Conservation (phyloP, 2,113 vertebrate genomes). For the Lota lota region DNA sequence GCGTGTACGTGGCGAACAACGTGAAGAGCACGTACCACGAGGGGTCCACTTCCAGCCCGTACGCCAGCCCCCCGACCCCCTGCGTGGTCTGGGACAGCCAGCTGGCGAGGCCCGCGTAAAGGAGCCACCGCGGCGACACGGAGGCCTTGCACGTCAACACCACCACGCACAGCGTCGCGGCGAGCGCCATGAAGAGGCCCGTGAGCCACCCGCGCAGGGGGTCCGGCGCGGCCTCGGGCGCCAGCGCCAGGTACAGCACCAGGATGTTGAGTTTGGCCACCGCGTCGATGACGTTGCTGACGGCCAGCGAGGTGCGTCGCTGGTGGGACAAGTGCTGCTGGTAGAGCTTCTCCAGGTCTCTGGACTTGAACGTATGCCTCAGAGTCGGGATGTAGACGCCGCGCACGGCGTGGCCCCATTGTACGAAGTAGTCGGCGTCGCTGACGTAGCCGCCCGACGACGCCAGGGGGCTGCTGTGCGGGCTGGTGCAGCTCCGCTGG, state of each 20-base stretch:
- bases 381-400: slow-evolving; percentile 69
- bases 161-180: slow-evolving; percentile 52
- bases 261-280: slow-evolving; percentile 69
- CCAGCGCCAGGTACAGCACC: slow-evolving; percentile 65
- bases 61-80: slow-evolving; percentile 66
- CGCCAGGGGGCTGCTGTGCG: slow-evolving; percentile 10
- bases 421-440: slow-evolving; percentile 71
- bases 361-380: slow-evolving; percentile 73
- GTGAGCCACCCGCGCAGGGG: slow-evolving; percentile 56
- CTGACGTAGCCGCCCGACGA: slow-evolving; percentile 40
- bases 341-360: slow-evolving; percentile 73
- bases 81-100: slow-evolving; percentile 75
- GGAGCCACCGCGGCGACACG: slow-evolving; percentile 67
- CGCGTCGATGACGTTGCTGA: slow-evolving; percentile 71
- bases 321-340: slow-evolving; percentile 73
- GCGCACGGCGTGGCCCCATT: slow-evolving; percentile 55
- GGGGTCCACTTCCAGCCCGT: slow-evolving; percentile 71
- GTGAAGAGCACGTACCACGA: slow-evolving; percentile 76
- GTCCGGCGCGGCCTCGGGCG: slow-evolving; percentile 47
- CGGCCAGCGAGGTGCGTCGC: slow-evolving; percentile 67
- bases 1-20: slow-evolving; percentile 75
- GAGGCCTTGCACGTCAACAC: slow-evolving; percentile 68
- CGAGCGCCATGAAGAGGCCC: slow-evolving; percentile 60
- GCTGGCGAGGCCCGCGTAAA: slow-evolving; percentile 66
- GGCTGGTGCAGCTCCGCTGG: slow-evolving; percentile 32